Conservation (phyloP, 2,113 vertebrate genomes). For the Ptyas mucosa region DNA sequence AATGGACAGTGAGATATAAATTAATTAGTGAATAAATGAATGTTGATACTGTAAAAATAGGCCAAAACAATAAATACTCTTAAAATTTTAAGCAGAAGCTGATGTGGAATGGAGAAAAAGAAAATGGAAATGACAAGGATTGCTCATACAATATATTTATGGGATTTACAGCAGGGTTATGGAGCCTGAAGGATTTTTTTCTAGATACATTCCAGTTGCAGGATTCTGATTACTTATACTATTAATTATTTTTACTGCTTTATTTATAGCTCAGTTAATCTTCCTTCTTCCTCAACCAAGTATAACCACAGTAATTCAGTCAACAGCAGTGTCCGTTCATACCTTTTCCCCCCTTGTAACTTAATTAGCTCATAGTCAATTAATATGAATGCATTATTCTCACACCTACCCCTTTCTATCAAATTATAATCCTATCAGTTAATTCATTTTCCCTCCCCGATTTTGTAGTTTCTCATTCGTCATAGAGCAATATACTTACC, state of each 20-base stretch:
- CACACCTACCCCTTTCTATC: background rate
- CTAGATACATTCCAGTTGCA: background rate
- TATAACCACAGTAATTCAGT: slow-evolving; percentile 1
- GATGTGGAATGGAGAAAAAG: background rate
- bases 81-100: background rate
- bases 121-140: background rate
- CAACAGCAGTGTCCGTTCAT: background rate
- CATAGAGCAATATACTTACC: background rate
- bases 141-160: background rate
- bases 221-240: background rate
- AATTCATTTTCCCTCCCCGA: background rate
- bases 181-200: background rate
- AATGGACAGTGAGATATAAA: background rate
- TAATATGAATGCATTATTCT: slow-evolving; percentile 7
- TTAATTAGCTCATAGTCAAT: slow-evolving; percentile 7
- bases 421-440: background rate
- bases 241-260: background rate
- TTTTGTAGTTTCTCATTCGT: background rate
- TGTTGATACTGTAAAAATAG: background rate
- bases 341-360: background rate
- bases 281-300: background rate
- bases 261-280: background rate
- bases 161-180: background rate
- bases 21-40: background rate
- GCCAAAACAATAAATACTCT: background rate